Evolutionary conservation across 2,113 vertebrate species (phyloP), one percentile per base, ranked within the genome.

Genomic region (Otocyon megalotis): DNA sequence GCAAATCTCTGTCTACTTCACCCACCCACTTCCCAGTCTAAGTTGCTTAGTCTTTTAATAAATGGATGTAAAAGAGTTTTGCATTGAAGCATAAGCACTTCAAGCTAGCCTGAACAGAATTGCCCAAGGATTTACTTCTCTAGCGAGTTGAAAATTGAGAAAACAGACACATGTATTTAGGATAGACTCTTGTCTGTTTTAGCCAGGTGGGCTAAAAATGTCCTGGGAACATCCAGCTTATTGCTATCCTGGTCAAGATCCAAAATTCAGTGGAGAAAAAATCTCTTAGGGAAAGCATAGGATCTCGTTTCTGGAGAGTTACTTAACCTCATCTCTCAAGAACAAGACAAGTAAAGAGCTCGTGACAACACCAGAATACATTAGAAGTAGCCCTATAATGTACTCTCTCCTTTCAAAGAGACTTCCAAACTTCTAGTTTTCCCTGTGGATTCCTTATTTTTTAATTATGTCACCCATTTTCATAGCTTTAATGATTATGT

Each of bases 11-110:
- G 96, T 97, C 96, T 94, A 96, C 97, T 83, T 96, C 96, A 97
- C 96, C 96, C 97, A 98, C 96, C 96, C 84, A 93, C 96, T 98
- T 96, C 97, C 96, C 96, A 97, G 96, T 76, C 83, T 71, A 88
- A 88, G 65, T 56, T 62, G 95, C 96, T 82, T 63, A 90, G 94
- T 91, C 93, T 93, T 94, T 98, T 91, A 86, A 86, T 74, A 97
- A 95, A 95, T 56, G 74, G 94, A 35, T 76, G 79, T 83, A 94
- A 95, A 93, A 83, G 81, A 97, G 86, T 96, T 96, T 81, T 96
- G 79, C 96, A 92, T 4, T 15, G 54, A 97, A 95, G 95, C 97
- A 88, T 96, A 76, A 89, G 65, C 35, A 79, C 97, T 96, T 87
- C 83, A 92, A 96, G 90, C 74, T 94, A 96, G 81, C 87, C 87